Evolutionary conservation across 2,113 vertebrate species (phyloP), one percentile per base, ranked within the genome.

Genomic region (Plotosus lineatus): DNA sequence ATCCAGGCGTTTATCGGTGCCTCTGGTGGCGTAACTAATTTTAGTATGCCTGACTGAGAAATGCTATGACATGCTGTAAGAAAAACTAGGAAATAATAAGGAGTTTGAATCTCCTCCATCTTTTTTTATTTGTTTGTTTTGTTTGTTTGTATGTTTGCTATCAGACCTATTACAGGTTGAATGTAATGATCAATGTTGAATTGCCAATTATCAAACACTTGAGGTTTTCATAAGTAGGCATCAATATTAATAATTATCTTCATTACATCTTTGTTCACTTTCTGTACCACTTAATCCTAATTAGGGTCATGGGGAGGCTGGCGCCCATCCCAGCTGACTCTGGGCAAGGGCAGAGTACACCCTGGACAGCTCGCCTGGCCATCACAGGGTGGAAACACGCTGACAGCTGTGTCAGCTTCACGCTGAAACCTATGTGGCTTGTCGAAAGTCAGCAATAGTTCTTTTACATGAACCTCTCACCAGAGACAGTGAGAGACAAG

Each of bases 81-180:
- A 79, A 44, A 56, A 15, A 68, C 56, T 26, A 33, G 17, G 10
- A 8, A 17, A 44, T 42, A 79, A 69, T 21, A 53, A 55, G 10
- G 14, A 36, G 15, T 3, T 68, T 40, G 28, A 17, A 46, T 38
- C 48, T 38, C 33, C 23, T 68, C 33, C 61, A 42, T 78, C 23
- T 9, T 36, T 36, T 26, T 36, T 61, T 61, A 26, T 56, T 3
- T 55, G 23, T 12, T 12, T 12, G 0, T 26, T 53, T 53, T 53
- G n/a, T 36, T 61, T 61, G n/a, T 56, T 3, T 55, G 23, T 12
- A 4, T 12, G 0, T 26, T 53, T 53, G 21, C 23, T 6, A 60
- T 44, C 56, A 77, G 15, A 77, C 55, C 60, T 61, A 61, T 77
- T 58, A 46, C 56, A 48, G 56, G 56, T 77, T 61, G n/a, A n/a